Base-by-base conservation (phyloP, 2,888 invertebrate species). In the Drosophila conformis region DNA sequence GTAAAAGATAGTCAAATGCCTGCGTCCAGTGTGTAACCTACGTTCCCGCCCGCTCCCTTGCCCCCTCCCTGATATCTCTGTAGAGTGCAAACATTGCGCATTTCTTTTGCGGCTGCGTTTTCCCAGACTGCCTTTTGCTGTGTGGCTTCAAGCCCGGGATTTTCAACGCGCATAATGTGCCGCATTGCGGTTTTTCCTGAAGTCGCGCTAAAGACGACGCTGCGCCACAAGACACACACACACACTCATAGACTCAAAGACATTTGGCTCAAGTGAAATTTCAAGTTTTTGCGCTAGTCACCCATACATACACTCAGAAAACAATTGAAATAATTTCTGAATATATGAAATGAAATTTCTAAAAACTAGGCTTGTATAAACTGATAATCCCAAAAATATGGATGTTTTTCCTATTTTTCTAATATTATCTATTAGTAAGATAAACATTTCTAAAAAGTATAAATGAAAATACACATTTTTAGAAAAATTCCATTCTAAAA, bases 141-240 rank as follows among this genome's bases (percentile, higher is more conserved):
- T 87, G 27, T 5, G 80, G 83, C 83, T 70, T 77, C 31, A 77
- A 77, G 65, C 59, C 78, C 78, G 86, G 86, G 83, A 85, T 89
- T 87, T 46, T 80, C 68, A 72, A 69, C 78, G 90, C 87, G 89
- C 89, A 90, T 90, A 90, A 91, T 90, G 84, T 90, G 90, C 90
- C 90, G 90, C 90, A 90, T 76, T 90, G 90, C 90, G 91, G 90
- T 76, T 89, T 87, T 90, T 91, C 71, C 83, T 69, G 69, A 71
- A 84, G 76, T 85, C 74, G 73, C 68, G 60, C 57, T 66, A 80
- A 69, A 83, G 82, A 82, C 80, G 72, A 73, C 62, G 69, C 66
- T 71, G 48, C 72, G 64, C 80, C 78, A 71, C 78, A 84, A 75
- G 73, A 80, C 73, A 60, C 56, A 58, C 71, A 71, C 56, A 70